A percentile compares a stretch with the other conserved stretches of the same genome.
These are phyloP conservation scores for Tubulanus polymorphus DNA, from an alignment of 2,888 invertebrate genomes.

Conservation along the genomic window DNA sequence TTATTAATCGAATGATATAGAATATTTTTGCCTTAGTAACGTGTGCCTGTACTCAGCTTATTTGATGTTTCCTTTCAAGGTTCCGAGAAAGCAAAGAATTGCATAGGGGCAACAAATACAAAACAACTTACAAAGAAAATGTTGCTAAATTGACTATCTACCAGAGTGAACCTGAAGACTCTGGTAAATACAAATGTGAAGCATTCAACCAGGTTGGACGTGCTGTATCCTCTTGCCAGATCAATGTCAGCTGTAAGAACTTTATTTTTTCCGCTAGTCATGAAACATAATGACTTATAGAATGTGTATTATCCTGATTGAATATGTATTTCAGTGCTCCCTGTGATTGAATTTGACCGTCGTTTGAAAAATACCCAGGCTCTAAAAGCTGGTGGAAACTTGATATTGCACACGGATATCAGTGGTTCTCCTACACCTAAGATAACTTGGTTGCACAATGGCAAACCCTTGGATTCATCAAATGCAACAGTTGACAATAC, in stretches of 20 bases:
- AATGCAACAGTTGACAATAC: conserved; percentile 37
- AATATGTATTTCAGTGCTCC: conserved; percentile 15
- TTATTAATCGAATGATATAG: too few relatives aligned
- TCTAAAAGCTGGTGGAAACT: conserved; percentile 9
- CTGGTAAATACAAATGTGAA: conserved; percentile 13
- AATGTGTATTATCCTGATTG: not conserved
- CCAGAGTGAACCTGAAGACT: conserved; percentile 4
- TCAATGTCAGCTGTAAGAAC: conserved; percentile 25
- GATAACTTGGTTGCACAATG: conserved; percentile 16
- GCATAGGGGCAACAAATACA: conserved; percentile 39
- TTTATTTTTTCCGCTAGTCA: not conserved
- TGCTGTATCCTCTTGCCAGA: conserved; percentile 7
- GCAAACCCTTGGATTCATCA: not conserved
- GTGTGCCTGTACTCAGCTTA: too few relatives aligned
- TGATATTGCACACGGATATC: conserved; percentile 30
- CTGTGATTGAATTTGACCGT: conserved; percentile 4
- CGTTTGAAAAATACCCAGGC: not conserved
- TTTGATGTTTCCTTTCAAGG: conserved; percentile 29
- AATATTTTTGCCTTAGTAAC: too few relatives aligned
- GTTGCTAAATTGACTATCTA: conserved; percentile 23
- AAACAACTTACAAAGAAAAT: conserved; percentile 43
- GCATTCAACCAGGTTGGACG: conserved; percentile 13
- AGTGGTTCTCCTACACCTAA: conserved; percentile 24
- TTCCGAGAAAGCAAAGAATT: conserved; percentile 45
- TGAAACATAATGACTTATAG: not conserved